A percentile compares a stretch with the other conserved stretches of the same genome.
phyloP scores from a whole-genome alignment of 2,888 invertebrate genomes.

The Cantharis rufa region DNA sequence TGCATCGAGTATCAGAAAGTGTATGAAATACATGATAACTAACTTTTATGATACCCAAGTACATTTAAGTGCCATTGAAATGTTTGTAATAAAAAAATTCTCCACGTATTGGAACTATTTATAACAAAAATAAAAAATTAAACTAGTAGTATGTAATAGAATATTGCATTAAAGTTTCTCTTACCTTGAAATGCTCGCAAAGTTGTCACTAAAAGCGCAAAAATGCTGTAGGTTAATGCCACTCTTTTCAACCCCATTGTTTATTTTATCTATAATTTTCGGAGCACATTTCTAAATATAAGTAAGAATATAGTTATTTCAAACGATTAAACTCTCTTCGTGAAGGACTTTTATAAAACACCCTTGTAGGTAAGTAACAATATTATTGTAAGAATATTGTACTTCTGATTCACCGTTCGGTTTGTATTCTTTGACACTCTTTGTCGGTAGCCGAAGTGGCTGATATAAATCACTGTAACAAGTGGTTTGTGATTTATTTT shows the following conservation, averaged over 20 bases:
- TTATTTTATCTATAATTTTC: conserved; percentile 19
- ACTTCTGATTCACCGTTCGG: conserved; percentile 10
- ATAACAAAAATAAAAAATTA: background rate
- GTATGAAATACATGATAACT: background rate
- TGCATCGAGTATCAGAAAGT: conserved; percentile 1
- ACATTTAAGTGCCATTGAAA: conserved; percentile 9
- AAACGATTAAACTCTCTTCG: background rate
- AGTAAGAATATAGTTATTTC: conserved; percentile 4
- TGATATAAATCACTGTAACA: conserved; percentile 43
- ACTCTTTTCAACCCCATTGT: conserved; percentile 17
- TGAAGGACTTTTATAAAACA: background rate
- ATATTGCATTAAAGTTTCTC: background rate
- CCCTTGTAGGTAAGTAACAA: background rate
- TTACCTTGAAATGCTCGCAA: conserved; percentile 35
- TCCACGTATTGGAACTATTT: background rate
- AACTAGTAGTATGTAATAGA: background rate
- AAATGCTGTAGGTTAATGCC: conserved; percentile 12
- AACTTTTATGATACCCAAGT: conserved; percentile 6
- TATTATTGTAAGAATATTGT: conserved; percentile 11
- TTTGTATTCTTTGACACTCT: conserved; percentile 24
- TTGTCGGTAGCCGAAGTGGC: conserved; percentile 33
- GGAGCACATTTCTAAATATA: conserved; percentile 15
- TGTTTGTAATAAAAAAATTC: conserved; percentile 2
- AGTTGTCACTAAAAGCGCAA: conserved; percentile 27
- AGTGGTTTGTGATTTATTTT: conserved; percentile 42